Conservation (phyloP, 2,113 vertebrate genomes). For the Actenoides lindsayi region DNA sequence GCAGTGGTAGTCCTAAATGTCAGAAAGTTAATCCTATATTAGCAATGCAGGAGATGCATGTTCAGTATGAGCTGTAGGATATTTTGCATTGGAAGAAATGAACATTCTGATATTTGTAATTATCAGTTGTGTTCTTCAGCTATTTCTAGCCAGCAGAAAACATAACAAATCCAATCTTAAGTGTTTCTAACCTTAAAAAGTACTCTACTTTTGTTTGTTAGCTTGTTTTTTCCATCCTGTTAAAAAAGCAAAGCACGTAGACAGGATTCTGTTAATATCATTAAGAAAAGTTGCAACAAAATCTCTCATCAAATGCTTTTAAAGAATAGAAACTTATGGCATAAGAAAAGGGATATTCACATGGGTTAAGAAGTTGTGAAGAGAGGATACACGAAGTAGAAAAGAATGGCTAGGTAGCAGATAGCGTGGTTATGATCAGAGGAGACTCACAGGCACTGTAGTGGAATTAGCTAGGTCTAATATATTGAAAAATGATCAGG, state of each 20-base stretch:
- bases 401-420: neutral
- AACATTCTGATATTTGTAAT: neutral
- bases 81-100: neutral
- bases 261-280: neutral
- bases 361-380: neutral
- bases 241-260: neutral
- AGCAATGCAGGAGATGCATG: neutral
- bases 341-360: neutral
- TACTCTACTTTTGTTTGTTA: neutral
- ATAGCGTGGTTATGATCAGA: neutral
- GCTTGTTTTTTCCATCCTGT: neutral
- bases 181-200: neutral
- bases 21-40: neutral
- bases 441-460: neutral
- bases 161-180: neutral
- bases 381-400: neutral
- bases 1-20: neutral
- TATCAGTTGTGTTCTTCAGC: neutral
- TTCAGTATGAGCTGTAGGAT: neutral
- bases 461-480: neutral
- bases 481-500: neutral
- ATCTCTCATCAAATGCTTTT: neutral
- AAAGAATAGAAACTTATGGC: neutral
- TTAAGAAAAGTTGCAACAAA: neutral
- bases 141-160: neutral